Evolutionary conservation across 2,797 vertebrate species (phyloP).

Genomic region (Micropoecilia bifurca): DNA sequence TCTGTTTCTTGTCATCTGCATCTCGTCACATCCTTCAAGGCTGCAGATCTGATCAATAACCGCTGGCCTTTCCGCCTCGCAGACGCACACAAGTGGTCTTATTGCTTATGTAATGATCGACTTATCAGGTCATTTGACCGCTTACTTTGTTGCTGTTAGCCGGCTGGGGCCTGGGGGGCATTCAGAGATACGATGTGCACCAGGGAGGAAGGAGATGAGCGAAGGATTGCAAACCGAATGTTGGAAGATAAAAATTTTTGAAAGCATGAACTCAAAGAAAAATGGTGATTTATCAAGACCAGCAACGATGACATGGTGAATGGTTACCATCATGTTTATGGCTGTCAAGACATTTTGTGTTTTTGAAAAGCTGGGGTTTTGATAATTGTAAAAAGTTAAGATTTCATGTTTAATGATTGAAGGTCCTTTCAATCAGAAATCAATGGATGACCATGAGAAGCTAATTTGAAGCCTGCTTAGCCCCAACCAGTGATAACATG

Average conservation of each 20-base stretch:
- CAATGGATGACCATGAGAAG: not conserved
- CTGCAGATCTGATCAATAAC: conserved; percentile 69
- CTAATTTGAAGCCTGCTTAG: not conserved
- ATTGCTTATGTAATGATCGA: conserved; percentile 72
- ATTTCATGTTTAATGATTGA: not conserved
- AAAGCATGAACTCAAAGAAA: conserved; percentile 32
- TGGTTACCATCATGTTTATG: conserved; percentile 5
- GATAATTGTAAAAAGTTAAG: not conserved
- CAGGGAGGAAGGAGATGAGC: conserved; percentile 19
- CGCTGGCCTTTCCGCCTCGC: conserved; percentile 52
- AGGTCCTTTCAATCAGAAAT: not conserved
- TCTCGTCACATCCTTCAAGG: conserved; percentile 70
- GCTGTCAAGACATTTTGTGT: not conserved
- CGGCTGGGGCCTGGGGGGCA: conserved; percentile 55
- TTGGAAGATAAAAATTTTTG: conserved; percentile 16
- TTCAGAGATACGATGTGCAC: conserved; percentile 38
- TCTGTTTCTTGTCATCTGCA: conserved; percentile 42
- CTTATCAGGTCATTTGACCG: conserved; percentile 72
- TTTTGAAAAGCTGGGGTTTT: not conserved
- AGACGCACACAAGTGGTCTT: conserved; percentile 62
- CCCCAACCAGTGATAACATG: not conserved
- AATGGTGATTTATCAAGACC: conserved; percentile 37
- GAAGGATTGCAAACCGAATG: conserved; percentile 11
- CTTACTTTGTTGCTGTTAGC: conserved; percentile 71
- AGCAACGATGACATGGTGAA: conserved; percentile 37